These are phyloP conservation scores for Musca vetustissima DNA, from an alignment of 1,140 invertebrate genomes.

Conservation along the genomic window DNA sequence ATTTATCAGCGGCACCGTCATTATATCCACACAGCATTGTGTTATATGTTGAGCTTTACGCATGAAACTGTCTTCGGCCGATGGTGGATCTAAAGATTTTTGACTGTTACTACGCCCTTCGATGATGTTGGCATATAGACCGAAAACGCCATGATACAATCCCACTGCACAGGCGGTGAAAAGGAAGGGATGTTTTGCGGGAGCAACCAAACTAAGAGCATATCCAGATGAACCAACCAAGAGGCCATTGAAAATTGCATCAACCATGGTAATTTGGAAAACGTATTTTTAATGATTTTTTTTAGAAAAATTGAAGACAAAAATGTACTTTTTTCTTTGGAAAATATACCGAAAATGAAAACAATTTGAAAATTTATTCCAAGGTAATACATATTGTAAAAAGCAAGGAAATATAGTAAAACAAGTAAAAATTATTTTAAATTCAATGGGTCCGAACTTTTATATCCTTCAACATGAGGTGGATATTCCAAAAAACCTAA, in stretches of 20 bases:
- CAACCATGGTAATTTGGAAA: too few species aligned
- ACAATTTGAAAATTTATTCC: too few species aligned
- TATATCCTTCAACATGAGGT: too few species aligned
- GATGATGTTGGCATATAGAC: constrained; percentile 34
- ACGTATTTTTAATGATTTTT: too few species aligned
- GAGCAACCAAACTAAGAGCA: constrained; percentile 41
- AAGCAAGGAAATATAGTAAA: too few species aligned
- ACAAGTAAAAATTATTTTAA: too few species aligned
- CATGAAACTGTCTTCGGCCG: constrained; percentile 33
- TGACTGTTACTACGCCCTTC: background rate
- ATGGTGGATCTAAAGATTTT: constrained; percentile 23
- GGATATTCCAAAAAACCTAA: too few species aligned
- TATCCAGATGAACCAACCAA: constrained; percentile 47
- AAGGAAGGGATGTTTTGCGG: constrained; percentile 38
- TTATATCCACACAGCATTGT: constrained; percentile 42
- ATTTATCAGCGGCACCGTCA: constrained; percentile 43
- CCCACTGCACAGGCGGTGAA: constrained; percentile 43
- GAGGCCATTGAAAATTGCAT: constrained; percentile 37
- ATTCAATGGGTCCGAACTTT: too few species aligned
- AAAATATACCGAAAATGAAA: too few species aligned
- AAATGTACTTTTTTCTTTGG: too few species aligned
- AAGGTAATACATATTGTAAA: too few species aligned
- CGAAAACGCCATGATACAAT: constrained; percentile 41
- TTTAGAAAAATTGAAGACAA: too few species aligned
- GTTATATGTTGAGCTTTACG: constrained; percentile 17